Conservation (phyloP, 2,797 vertebrate genomes). For the Rhynchotus rufescens region DNA sequence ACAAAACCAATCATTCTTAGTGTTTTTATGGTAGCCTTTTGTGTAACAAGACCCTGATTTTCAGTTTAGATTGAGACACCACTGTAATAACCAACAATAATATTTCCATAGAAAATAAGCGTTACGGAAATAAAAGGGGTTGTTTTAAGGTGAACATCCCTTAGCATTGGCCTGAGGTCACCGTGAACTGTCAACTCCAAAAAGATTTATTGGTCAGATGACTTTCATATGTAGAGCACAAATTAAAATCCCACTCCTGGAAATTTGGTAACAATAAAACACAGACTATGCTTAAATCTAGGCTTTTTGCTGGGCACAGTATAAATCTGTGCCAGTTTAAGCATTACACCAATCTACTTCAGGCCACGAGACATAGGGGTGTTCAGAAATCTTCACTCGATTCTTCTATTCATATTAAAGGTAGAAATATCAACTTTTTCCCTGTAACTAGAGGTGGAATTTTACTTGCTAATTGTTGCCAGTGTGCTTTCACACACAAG, state of each 20-base stretch:
- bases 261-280: not conserved
- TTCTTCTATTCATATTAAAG: not conserved
- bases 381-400: not conserved
- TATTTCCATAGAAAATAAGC: not conserved
- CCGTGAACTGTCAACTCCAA: not conserved
- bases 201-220: conserved; percentile 13
- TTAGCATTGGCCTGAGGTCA: not conserved
- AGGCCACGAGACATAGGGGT: not conserved
- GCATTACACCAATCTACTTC: not conserved
- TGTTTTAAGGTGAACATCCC: conserved; percentile 22
- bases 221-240: not conserved
- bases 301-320: not conserved
- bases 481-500: not conserved
- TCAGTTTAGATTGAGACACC: not conserved
- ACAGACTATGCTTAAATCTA: not conserved
- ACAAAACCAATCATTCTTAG: not conserved
- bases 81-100: not conserved
- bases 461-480: not conserved
- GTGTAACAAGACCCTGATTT: not conserved
- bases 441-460: not conserved
- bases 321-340: not conserved
- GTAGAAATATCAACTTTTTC: not conserved
- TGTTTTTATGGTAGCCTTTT: not conserved
- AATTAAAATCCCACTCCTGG: not conserved
- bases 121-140: not conserved